These are phyloP conservation scores for Spialia ferax DNA, from an alignment of 2,888 invertebrate genomes.

Conservation along the genomic window DNA sequence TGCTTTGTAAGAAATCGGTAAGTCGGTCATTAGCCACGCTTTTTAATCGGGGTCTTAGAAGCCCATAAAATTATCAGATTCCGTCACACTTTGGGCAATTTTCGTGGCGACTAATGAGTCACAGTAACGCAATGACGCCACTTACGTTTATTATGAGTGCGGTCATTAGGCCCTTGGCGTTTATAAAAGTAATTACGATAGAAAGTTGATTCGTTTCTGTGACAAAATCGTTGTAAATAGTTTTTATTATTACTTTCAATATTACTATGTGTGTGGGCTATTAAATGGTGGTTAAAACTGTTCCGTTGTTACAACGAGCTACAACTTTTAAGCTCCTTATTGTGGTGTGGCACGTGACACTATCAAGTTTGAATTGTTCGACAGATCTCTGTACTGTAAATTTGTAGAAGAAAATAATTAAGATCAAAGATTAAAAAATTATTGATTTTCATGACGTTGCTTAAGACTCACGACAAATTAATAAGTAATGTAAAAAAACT, in stretches of 20 bases:
- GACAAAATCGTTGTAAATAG: constrained; percentile 57
- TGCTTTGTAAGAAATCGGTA: constrained; percentile 37
- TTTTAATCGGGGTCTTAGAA: constrained; percentile 63
- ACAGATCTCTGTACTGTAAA: constrained; percentile 6
- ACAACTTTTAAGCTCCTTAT: constrained; percentile 17
- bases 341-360: background rate
- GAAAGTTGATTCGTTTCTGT: constrained; percentile 61
- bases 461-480: background rate
- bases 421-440: background rate
- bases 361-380: constrained; percentile 15
- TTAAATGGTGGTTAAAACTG: constrained; percentile 12
- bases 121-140: constrained; percentile 72
- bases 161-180: constrained; percentile 44
- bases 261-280: constrained; percentile 35
- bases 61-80: constrained; percentile 76
- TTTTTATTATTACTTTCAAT: constrained; percentile 50
- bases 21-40: constrained; percentile 60
- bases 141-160: constrained; percentile 70
- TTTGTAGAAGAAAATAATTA: background rate
- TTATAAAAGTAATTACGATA: constrained; percentile 75
- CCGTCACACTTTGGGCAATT: constrained; percentile 80
- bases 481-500: too few species aligned
- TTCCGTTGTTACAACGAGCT: background rate
- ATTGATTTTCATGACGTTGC: background rate
- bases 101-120: constrained; percentile 75